Conservation (phyloP, 2,888 invertebrate genomes). For the Xestia rhomboidea region DNA sequence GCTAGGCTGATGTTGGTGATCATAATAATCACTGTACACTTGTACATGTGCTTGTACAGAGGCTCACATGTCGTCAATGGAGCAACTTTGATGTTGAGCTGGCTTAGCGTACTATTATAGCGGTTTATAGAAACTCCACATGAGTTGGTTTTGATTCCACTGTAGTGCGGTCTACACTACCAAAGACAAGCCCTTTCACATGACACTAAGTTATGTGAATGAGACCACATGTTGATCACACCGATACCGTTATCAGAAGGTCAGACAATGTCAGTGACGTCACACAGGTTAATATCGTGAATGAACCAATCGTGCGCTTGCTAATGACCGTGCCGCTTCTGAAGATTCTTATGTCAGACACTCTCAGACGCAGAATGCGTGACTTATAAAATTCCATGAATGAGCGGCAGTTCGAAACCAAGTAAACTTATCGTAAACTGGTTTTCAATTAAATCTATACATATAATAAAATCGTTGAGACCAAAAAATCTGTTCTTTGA, state of each 20-base stretch:
- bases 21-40: too few species aligned
- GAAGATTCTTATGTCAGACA: conserved; percentile 29
- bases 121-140: neutral
- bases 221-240: neutral
- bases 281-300: conserved; percentile 22
- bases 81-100: neutral
- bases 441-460: neutral
- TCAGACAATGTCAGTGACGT: conserved; percentile 34
- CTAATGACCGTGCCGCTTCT: conserved; percentile 30
- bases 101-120: too few species aligned
- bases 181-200: neutral
- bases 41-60: too few species aligned
- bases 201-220: too few species aligned
- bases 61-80: too few species aligned
- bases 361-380: conserved; percentile 27
- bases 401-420: neutral
- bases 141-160: neutral
- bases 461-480: too few species aligned
- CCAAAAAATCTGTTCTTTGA: too few species aligned
- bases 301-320: conserved; percentile 34
- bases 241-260: conserved; percentile 6
- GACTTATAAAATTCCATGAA: conserved; percentile 40
- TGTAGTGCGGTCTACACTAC: neutral
- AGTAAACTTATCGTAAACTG: neutral
- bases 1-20: too few species aligned